Conservation (phyloP, 1,140 invertebrate species). For the Sycophila sp. region DNA sequence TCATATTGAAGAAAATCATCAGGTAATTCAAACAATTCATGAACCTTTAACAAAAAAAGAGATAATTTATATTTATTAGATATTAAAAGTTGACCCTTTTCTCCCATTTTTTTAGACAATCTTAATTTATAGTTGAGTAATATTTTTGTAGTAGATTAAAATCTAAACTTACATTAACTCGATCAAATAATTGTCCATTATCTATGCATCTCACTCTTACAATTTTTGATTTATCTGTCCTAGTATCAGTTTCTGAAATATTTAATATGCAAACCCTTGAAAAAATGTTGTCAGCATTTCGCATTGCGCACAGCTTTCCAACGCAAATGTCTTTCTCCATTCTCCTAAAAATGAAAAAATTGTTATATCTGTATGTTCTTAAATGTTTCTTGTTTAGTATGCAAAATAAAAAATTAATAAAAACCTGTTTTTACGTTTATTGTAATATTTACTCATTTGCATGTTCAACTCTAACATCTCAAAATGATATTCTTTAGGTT, state of each 20-base stretch:
- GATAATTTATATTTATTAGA: constrained; percentile 1
- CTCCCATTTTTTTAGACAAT: too few relatives aligned
- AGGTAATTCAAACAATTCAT: constrained; percentile 51
- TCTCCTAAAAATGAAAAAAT: constrained; percentile 40
- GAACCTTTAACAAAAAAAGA: constrained; percentile 44
- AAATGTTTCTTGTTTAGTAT: not conserved
- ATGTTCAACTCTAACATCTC: constrained; percentile 41
- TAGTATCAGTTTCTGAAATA: constrained; percentile 43
- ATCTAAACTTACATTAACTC: constrained; percentile 44
- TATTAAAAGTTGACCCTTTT: not conserved
- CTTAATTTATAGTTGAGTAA: too few relatives aligned
- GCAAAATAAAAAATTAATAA: not conserved
- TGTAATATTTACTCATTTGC: constrained; percentile 50
- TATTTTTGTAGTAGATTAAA: not conserved
- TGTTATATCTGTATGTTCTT: not conserved
- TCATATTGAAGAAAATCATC: constrained; percentile 48
- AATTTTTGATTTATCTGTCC: constrained; percentile 28
- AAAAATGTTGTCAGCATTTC: constrained; percentile 49
- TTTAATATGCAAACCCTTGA: constrained; percentile 53
- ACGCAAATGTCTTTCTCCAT: constrained; percentile 40
- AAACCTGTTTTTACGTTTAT: constrained; percentile 47
- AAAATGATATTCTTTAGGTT: not conserved
- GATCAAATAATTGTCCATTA: constrained; percentile 45
- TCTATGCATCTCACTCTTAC: constrained; percentile 55
- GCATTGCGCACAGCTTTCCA: constrained; percentile 49